Conservation (phyloP, 2,113 vertebrate species). For the Struthio camelus region DNA sequence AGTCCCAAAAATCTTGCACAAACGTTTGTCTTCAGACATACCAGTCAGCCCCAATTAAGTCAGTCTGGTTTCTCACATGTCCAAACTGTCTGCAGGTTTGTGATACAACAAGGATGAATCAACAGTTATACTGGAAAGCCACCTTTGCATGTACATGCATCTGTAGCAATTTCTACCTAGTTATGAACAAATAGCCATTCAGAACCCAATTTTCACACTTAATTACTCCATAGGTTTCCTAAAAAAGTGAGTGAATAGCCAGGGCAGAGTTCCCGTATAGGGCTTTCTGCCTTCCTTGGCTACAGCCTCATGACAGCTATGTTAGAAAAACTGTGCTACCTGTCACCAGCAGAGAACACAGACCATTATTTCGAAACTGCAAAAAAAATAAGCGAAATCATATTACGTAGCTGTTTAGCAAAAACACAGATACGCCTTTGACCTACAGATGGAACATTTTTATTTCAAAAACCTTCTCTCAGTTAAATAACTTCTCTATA, state of each 20-base stretch:
- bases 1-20: neutral
- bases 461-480: neutral
- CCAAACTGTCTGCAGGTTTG: neutral
- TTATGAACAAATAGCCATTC: neutral
- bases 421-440: neutral
- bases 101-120: neutral
- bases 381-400: neutral
- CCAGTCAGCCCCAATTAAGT: neutral
- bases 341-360: neutral
- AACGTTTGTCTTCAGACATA: neutral
- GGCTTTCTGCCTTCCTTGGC: neutral
- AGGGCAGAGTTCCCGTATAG: neutral
- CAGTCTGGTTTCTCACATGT: neutral
- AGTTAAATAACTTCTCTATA: neutral
- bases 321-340: neutral
- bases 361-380: neutral
- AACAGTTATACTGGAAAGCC: neutral
- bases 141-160: accelerated
- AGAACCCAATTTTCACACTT: neutral
- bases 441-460: neutral
- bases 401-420: neutral
- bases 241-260: neutral
- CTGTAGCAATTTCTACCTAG: neutral
- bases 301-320: neutral
- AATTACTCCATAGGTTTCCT: neutral